Evolutionary conservation across 2,113 vertebrate genomes (phyloP).

Genomic region (Heteronetta atricapilla): DNA sequence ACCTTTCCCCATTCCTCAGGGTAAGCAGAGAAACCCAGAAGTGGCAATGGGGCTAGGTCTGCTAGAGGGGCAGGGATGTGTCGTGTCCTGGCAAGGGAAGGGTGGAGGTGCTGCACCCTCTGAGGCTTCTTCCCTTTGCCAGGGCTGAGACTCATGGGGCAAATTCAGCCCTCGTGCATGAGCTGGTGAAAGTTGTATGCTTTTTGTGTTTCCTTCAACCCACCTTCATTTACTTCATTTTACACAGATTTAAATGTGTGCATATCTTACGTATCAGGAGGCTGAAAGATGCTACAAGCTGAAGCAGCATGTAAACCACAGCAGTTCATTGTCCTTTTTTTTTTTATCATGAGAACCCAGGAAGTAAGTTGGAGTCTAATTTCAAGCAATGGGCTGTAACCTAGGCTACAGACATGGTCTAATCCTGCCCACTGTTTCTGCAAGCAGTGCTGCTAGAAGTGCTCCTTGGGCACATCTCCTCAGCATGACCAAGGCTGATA

Average conservation of each 20-base stretch:
- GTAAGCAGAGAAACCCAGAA: neutral
- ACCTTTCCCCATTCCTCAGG: neutral
- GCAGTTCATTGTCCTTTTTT: constrained; percentile 9
- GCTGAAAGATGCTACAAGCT: neutral
- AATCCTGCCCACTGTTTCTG: neutral
- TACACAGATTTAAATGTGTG: neutral
- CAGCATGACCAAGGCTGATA: neutral
- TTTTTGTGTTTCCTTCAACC: neutral
- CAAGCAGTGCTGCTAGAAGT: neutral
- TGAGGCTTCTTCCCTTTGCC: neutral
- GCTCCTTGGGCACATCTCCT: neutral
- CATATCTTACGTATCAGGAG: rapidly evolving
- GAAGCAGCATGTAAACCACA: constrained; percentile 19
- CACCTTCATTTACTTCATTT: neutral
- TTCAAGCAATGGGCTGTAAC: constrained; percentile 11
- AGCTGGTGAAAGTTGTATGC: neutral
- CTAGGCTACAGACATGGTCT: neutral
- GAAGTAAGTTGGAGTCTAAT: constrained; percentile 5
- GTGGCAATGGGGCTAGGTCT: neutral
- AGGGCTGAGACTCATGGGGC: neutral
- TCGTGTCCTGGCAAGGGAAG: neutral
- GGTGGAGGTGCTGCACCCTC: neutral
- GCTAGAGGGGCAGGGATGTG: neutral
- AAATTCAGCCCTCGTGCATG: neutral
- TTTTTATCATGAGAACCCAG: neutral